A percentile compares a stretch with the other conserved stretches of the same genome.
Evolutionary conservation across 2,113 vertebrate species (phyloP).

Genomic region (Daphoenositta chrysoptera): DNA sequence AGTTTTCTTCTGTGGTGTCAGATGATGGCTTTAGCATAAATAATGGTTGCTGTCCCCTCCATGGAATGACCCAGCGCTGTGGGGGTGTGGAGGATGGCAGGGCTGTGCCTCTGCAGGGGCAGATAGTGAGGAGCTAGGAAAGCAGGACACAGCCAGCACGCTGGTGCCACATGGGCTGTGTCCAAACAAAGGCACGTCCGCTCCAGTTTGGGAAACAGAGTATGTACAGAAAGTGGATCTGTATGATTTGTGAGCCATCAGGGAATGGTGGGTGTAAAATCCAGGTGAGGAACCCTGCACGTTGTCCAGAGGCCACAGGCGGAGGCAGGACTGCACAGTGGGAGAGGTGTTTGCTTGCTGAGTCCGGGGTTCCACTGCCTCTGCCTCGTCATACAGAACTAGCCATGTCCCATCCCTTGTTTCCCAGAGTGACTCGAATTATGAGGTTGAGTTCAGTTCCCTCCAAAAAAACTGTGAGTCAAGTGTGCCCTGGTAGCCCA

Average conservation of each 20-base stretch:
- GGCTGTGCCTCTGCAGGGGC: background rate
- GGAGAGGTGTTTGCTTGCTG: background rate
- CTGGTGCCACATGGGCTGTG: background rate
- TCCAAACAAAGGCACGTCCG: background rate
- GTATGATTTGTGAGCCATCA: background rate
- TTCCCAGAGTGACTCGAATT: background rate
- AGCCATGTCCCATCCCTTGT: background rate
- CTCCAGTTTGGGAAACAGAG: background rate
- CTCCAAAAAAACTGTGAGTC: background rate
- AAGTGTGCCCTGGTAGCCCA: background rate
- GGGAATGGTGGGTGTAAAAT: background rate
- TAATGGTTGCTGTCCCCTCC: background rate
- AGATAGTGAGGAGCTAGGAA: background rate
- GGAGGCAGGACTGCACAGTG: background rate
- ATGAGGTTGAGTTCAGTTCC: background rate
- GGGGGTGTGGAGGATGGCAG: background rate
- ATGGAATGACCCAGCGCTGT: background rate
- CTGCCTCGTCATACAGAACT: background rate
- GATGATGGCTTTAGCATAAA: background rate
- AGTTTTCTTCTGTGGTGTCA: background rate
- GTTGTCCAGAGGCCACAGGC: background rate
- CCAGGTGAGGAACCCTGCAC: background rate
- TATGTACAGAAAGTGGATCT: rapidly evolving
- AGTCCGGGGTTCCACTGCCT: rapidly evolving
- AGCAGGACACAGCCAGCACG: background rate